phyloP scores from a whole-genome alignment of 2,113 vertebrate genomes.

The Antechinus flavipes region DNA sequence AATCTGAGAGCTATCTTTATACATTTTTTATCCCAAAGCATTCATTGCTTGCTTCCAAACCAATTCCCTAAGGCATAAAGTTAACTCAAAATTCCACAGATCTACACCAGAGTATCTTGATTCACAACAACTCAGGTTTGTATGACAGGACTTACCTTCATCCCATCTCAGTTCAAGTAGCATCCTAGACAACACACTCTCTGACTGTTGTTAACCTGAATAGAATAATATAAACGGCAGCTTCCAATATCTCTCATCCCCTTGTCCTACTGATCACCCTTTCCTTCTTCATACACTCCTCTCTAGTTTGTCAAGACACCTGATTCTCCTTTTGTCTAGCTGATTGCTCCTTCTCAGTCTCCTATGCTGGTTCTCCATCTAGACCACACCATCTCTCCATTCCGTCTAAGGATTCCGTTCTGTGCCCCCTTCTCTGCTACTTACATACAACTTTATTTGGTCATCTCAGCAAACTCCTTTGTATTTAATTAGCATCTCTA shows the following conservation, averaged over 20 bases:
- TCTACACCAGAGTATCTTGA: background rate
- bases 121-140: background rate
- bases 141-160: background rate
- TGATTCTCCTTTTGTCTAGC: background rate
- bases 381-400: background rate
- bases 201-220: background rate
- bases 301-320: background rate
- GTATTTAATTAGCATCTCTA: too few relatives aligned
- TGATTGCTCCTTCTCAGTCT: background rate
- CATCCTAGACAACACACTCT: background rate
- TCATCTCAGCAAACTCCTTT: too few relatives aligned
- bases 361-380: background rate
- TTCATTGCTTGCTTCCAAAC: too few relatives aligned
- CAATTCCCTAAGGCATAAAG: too few relatives aligned
- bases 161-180: background rate
- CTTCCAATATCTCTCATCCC: background rate
- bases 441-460: too few relatives aligned
- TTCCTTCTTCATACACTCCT: background rate
- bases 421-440: too few relatives aligned
- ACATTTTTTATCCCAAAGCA: background rate
- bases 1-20: background rate
- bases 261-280: background rate
- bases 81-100: too few relatives aligned
- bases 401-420: background rate
- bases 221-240: background rate